Evolutionary conservation across 2,113 vertebrate genomes (phyloP).

Genomic region (Furnarius figulus): DNA sequence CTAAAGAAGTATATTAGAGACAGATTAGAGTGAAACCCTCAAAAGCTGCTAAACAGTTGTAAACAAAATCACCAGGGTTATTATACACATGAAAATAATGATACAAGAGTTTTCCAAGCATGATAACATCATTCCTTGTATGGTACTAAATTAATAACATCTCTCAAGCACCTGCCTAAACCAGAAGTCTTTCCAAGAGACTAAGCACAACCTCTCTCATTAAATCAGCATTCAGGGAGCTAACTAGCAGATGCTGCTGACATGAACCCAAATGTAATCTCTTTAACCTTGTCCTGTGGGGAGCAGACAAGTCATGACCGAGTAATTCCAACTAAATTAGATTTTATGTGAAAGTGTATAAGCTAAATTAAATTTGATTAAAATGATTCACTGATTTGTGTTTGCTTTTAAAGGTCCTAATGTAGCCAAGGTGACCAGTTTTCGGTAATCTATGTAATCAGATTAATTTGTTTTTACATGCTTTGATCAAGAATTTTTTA

Average conservation of each 20-base stretch:
- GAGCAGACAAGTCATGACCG: conserved; percentile 83
- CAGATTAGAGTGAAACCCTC: neutral
- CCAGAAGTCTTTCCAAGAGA: conserved; percentile 79
- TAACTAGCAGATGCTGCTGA: conserved; percentile 86
- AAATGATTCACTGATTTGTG: conserved; percentile 71
- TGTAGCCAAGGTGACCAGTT: conserved; percentile 30
- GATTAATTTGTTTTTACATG: conserved; percentile 23
- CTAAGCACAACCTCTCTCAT: conserved; percentile 86
- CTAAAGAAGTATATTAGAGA: neutral
- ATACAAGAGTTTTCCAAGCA: neutral
- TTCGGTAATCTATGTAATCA: neutral
- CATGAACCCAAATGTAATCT: conserved; percentile 89
- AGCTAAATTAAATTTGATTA: conserved; percentile 78
- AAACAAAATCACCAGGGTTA: neutral
- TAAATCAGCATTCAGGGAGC: conserved; percentile 81
- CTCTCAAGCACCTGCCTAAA: conserved; percentile 73
- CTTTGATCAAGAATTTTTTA: neutral
- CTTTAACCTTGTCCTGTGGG: conserved; percentile 88
- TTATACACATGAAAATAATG: neutral
- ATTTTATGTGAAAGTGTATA: conserved; percentile 80
- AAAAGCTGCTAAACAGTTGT: neutral
- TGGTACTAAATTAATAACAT: conserved; percentile 69
- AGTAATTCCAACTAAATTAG: conserved; percentile 83
- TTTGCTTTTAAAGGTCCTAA: conserved; percentile 64
- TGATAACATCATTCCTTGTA: neutral